Evolutionary conservation across 23 tunicate genomes (phyloP), one percentile per base, ranked within the genome.

Genomic region (Phallusia fumigata): DNA sequence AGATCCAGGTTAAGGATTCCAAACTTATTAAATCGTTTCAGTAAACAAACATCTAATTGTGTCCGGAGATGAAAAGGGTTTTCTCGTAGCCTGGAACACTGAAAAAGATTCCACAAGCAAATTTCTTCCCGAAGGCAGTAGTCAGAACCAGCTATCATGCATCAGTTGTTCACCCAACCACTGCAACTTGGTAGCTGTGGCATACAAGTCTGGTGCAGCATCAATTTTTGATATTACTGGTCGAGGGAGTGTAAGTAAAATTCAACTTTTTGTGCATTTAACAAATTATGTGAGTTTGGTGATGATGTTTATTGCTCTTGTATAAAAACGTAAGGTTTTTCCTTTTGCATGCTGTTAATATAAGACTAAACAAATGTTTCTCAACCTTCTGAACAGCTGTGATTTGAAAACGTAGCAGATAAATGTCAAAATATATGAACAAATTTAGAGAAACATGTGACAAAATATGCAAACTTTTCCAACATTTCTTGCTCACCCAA

Each of bases 61-160:
- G n/a, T 93, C 83, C 19, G 98, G 98, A 52, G 98, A 93, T 74
- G 98, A 93, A 15, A 93, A 93, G 77, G 98, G 98, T 40, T 88
- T 86, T 45, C 47, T 93, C 36, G 93, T 88, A 8, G 84, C 78
- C 32, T 88, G 90, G 93, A 82, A 82, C 58, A 21, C 72, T 69
- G 87, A 80, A 34, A 82, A 53, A 32, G 87, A 77, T 35, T 26
- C 35, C n/a, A 78, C 84, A 30, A 65, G 72, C 52, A 82, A 76
- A 53, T 85, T 26, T 53, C 76, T 73, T 81, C 98, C 98, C 18
- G 98, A 93, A 34, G 88, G 88, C n/a, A 52, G 47, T 28, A 82
- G 85, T 40, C 89, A 84, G 31, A 81, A 84, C 45, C 80, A 80
- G 47, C 53, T 93, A 22, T 31, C 86, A 31, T 81, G 87, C 74